Evolutionary conservation across 2,797 vertebrate species (phyloP).

Genomic region (Syngnathus acus): DNA sequence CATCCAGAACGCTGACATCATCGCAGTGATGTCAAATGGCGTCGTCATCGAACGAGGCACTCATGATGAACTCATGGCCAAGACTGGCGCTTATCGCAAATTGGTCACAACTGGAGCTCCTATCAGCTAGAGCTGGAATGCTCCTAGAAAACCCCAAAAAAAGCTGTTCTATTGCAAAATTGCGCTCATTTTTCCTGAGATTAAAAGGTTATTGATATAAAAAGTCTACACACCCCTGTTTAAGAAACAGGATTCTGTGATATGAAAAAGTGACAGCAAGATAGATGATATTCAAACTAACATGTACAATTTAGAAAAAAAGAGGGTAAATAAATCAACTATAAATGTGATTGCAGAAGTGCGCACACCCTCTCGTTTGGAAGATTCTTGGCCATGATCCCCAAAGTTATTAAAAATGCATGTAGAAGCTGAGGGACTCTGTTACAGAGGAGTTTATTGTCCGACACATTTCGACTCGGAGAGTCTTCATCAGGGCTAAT

Average conservation of each 20-base stretch:
- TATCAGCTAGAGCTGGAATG: constrained; percentile 55
- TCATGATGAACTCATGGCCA: constrained; percentile 71
- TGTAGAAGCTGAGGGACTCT: no score
- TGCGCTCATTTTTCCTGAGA: background rate
- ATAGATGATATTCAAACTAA: no score
- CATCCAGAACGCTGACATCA: constrained; percentile 74
- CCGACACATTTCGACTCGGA: no score
- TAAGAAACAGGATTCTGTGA: no score
- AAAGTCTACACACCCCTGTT: no score
- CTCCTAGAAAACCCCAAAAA: background rate
- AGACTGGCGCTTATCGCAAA: constrained; percentile 70
- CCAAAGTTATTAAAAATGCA: no score
- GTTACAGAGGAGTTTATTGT: no score
- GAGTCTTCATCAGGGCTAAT: no score
- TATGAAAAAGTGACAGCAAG: no score
- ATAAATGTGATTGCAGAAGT: background rate
- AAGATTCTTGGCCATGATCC: no score
- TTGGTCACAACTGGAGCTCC: constrained; percentile 76
- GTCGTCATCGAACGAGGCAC: constrained; percentile 70
- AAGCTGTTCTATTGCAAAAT: background rate
- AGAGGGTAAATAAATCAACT: background rate
- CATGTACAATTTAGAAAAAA: no score
- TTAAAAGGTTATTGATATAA: background rate
- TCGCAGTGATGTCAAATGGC: constrained; percentile 77
- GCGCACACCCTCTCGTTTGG: background rate